phyloP scores from a whole-genome alignment of 2,113 vertebrate species.

The Panthera tigris region DNA sequence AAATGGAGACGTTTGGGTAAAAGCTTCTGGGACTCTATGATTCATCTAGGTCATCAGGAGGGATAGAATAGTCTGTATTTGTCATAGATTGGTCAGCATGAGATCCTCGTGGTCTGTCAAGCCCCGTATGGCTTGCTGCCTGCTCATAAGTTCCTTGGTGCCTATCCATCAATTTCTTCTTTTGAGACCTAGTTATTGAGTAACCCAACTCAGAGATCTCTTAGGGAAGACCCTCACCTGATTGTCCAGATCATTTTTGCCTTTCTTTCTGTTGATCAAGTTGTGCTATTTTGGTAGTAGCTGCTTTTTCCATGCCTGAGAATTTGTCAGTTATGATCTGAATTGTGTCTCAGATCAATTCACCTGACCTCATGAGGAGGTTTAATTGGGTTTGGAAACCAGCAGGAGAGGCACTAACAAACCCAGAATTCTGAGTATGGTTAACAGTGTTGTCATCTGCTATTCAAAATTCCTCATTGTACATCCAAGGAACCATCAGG shows the following conservation, averaged over 20 bases:
- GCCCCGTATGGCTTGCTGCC: background rate
- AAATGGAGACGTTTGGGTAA: background rate
- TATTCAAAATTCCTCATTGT: background rate
- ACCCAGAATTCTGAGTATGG: background rate
- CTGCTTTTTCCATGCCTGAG: too few relatives aligned
- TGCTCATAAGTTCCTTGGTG: background rate
- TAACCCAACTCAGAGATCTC: background rate
- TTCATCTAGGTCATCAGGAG: background rate
- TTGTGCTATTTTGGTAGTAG: background rate
- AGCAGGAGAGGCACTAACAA: background rate
- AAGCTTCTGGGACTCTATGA: background rate
- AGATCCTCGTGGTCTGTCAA: background rate
- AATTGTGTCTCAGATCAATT: too few relatives aligned
- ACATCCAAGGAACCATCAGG: background rate
- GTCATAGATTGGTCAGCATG: background rate
- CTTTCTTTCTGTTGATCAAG: background rate
- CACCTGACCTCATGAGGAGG: background rate
- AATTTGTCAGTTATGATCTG: background rate
- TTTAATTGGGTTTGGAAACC: background rate
- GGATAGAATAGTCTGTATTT: background rate
- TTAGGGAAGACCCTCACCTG: background rate
- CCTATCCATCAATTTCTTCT: background rate
- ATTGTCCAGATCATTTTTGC: background rate
- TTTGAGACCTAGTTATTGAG: background rate
- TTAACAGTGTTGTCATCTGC: background rate